phyloP scores from a whole-genome alignment of 2,888 invertebrate genomes.

The Nomada fucata region DNA sequence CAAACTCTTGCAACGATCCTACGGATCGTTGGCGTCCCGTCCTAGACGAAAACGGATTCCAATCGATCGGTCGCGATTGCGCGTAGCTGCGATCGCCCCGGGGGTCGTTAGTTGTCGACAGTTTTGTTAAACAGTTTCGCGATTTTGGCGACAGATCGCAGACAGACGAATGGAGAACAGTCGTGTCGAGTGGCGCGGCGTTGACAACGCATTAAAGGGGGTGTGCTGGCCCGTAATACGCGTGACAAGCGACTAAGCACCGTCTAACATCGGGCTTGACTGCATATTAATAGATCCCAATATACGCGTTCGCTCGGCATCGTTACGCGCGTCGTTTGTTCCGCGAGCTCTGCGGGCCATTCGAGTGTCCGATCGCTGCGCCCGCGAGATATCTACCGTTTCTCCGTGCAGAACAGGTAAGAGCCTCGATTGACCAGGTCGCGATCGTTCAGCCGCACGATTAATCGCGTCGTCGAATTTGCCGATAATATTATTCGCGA shows the following conservation, averaged over 20 bases:
- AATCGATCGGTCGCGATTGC: no score
- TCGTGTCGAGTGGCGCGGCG: conserved; percentile 53
- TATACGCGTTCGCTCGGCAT: conserved; percentile 65
- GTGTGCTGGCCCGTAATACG: conserved; percentile 73
- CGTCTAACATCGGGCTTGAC: conserved; percentile 76
- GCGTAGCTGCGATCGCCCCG: neutral
- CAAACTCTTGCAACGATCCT: no score
- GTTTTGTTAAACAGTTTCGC: conserved; percentile 41
- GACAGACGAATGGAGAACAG: conserved; percentile 61
- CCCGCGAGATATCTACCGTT: neutral
- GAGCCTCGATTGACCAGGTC: no score
- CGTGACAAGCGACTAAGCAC: conserved; percentile 79
- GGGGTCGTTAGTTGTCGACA: conserved; percentile 25
- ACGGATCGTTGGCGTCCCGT: no score
- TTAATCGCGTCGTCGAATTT: no score
- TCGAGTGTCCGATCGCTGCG: conserved; percentile 10
- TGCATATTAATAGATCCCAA: conserved; percentile 80
- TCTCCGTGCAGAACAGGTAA: no score
- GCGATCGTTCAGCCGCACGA: no score
- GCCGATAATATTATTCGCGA: no score
- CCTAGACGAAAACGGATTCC: no score
- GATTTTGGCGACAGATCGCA: conserved; percentile 29
- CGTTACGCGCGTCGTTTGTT: conserved; percentile 72
- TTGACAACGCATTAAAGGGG: conserved; percentile 58
- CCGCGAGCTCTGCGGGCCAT: conserved; percentile 66